These are phyloP conservation scores for Cyclophora albipunctata DNA, from an alignment of 2,888 invertebrate genomes.

Conservation along the genomic window DNA sequence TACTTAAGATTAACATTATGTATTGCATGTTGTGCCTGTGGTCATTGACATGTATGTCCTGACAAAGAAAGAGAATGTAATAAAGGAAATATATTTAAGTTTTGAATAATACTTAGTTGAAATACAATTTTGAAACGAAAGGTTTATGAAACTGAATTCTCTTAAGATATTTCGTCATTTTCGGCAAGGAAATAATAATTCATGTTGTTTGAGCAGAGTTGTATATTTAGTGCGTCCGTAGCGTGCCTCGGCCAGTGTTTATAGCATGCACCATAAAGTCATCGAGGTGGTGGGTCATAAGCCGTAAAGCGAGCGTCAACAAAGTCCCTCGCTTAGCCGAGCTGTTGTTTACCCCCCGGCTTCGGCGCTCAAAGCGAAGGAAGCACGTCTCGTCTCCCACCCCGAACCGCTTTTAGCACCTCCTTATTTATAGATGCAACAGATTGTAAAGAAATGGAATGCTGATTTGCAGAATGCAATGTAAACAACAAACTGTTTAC, in stretches of 20 bases:
- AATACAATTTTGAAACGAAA: no score
- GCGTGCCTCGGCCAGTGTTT: constrained; percentile 32
- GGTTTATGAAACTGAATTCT: no score
- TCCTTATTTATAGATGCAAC: constrained; percentile 70
- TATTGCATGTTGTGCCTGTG: constrained; percentile 10
- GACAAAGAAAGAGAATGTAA: no score
- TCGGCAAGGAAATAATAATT: no score
- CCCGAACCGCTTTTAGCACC: constrained; percentile 71
- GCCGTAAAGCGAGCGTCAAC: constrained; percentile 68
- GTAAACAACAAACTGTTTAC: constrained; percentile 45
- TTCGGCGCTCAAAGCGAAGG: constrained; percentile 68
- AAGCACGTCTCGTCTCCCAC: constrained; percentile 60
- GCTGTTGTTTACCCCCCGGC: constrained; percentile 64
- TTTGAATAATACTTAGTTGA: no score
- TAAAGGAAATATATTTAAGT: no score
- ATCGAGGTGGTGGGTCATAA: constrained; percentile 37
- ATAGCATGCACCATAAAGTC: constrained; percentile 49
- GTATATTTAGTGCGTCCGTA: neutral
- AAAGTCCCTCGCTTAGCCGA: constrained; percentile 58
- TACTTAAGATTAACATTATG: constrained; percentile 9
- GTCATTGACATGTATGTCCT: constrained; percentile 22
- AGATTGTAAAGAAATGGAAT: constrained; percentile 36
- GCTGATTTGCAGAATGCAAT: constrained; percentile 64
- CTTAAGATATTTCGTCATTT: no score
- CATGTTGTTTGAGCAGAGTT: no score